Evolutionary conservation across 2,113 vertebrate species (phyloP).

Genomic region (Corynorhinus townsendii): DNA sequence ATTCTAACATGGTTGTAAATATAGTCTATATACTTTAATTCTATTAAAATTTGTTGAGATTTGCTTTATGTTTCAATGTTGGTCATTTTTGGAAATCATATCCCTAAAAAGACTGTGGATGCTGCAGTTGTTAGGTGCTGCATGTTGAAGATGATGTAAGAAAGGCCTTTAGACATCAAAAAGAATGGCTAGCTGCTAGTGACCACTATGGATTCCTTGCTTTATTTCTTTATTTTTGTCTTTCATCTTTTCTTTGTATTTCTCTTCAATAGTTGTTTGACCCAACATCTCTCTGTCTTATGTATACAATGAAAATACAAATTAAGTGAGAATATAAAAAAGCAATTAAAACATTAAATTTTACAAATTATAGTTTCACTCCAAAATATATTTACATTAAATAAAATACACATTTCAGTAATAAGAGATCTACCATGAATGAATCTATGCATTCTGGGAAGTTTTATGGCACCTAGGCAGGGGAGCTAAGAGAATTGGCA

Average conservation of each 20-base stretch:
- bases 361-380: constrained; percentile 71
- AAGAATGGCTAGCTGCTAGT: not conserved
- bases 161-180: not conserved
- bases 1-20: not conserved
- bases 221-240: not conserved
- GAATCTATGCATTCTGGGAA: constrained; percentile 34
- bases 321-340: constrained; percentile 66
- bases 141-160: not conserved
- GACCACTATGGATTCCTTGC: not conserved
- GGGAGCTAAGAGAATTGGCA: constrained; percentile 35
- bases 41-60: not conserved
- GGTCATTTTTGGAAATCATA: not conserved
- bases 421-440: constrained; percentile 51
- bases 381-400: constrained; percentile 73
- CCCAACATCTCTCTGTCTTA: constrained; percentile 65
- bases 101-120: not conserved
- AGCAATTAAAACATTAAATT: constrained; percentile 68
- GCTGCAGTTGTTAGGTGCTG: not conserved
- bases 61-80: not conserved
- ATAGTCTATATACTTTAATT: not conserved
- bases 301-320: constrained; percentile 73
- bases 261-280: constrained; percentile 59
- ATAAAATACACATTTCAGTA: constrained; percentile 59
- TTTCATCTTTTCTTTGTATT: constrained; percentile 66
- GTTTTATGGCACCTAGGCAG: not conserved